These are phyloP conservation scores for Sinotaia quadrata DNA, from an alignment of 2,888 invertebrate genomes.

Conservation along the genomic window DNA sequence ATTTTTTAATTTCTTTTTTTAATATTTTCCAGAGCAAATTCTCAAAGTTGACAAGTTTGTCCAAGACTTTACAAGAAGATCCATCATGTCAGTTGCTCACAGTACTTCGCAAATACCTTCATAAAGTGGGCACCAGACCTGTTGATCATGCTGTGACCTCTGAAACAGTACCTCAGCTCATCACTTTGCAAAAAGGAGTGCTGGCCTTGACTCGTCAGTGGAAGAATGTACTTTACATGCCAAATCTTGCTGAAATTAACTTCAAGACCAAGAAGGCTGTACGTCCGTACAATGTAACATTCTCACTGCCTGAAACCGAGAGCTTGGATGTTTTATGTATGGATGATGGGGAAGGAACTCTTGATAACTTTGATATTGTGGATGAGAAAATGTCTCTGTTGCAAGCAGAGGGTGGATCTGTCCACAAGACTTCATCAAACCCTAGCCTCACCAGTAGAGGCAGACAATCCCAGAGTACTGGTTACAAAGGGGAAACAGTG, in stretches of 20 bases:
- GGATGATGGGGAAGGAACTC: conserved; percentile 49
- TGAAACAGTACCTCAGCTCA: conserved; percentile 87
- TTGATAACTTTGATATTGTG: conserved; percentile 80
- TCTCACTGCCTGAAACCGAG: conserved; percentile 77
- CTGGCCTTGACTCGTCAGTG: conserved; percentile 95
- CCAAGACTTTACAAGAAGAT: conserved; percentile 93
- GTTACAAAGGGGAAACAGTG: conserved; percentile 32
- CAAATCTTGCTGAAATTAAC: conserved; percentile 89
- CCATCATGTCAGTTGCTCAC: conserved; percentile 94
- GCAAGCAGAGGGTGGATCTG: conserved; percentile 74
- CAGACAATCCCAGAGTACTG: conserved; percentile 34
- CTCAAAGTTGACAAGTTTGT: conserved; percentile 84
- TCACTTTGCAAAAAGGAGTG: conserved; percentile 92
- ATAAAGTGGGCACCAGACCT: conserved; percentile 82
- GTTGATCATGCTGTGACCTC: conserved; percentile 89
- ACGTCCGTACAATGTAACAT: conserved; percentile 84
- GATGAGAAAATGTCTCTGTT: conserved; percentile 83
- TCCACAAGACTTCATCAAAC: conserved; percentile 38
- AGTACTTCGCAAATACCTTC: conserved; percentile 84
- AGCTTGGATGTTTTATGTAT: conserved; percentile 47
- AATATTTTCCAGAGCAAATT: conserved; percentile 90
- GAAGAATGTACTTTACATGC: conserved; percentile 96
- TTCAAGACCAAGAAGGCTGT: conserved; percentile 77
- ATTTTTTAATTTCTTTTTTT: background rate
- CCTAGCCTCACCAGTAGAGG: conserved; percentile 40